Evolutionary conservation across 2,113 vertebrate genomes (phyloP), one percentile per base, ranked within the genome.

Genomic region (Eurypyga helias): DNA sequence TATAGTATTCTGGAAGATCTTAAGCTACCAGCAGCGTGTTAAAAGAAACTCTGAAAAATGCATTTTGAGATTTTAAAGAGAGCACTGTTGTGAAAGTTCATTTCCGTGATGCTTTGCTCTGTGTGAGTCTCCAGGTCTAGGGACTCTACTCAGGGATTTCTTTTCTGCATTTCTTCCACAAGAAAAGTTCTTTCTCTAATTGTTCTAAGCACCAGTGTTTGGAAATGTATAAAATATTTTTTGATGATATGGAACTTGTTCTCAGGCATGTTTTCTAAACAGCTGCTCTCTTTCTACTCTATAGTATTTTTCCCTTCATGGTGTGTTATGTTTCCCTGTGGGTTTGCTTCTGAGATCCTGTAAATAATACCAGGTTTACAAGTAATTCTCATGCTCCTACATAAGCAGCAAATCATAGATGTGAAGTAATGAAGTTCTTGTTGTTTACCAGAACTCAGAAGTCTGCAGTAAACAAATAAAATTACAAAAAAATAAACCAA

Each of bases 401-500:
- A 55, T 26, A 96, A 69, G 34, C 43, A 65, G 24, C 31, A 66
- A 38, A 67, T 72, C 69, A 76, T 55, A 82, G 57, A 73, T 76
- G 52, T 45, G 28, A 51, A 80, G 33, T 72, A 90, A 85, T 70
- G 10, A 92, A 91, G 11, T 87, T 87, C 46, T 97, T 96, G 33
- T 76, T 94, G 31, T 64, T 80, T 54, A 70, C 64, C 78, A 81
- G 77, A 94, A 88, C 82, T 26, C 45, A 79, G 36, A 83, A 89
- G 57, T 95, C 67, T 31, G 13, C 25, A 54, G 57, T 48, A 96
- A 86, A 13, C 3, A 38, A 78, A 95, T 46, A 80, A 72, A 81
- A 92, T 58, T 57, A 73, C 46, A 85, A 95, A 85, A 95, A 73
- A 88, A 91, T 10, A 93, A 61, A 71, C 49, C 83, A 57, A 85